phyloP scores from a whole-genome alignment of 2,797 vertebrate species.

The Cossypha heuglini region DNA sequence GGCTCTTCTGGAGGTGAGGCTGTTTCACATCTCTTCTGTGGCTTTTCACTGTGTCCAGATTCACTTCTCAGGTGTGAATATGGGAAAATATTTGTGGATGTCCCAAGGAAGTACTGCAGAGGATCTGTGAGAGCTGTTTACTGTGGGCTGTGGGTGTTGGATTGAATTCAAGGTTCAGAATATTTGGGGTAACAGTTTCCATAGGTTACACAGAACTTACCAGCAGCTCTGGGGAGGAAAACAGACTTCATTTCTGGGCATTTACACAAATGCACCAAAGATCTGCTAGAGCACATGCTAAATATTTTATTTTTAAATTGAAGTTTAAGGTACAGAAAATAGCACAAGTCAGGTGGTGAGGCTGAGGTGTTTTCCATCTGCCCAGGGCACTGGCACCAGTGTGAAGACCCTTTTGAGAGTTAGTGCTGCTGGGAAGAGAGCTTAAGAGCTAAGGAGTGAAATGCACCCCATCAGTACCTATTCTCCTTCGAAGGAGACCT shows the following conservation, averaged over 20 bases:
- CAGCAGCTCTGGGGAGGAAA: not conserved
- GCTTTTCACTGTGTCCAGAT: not conserved
- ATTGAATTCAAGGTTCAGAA: not conserved
- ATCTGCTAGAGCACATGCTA: not conserved
- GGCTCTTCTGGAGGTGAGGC: conserved; percentile 82
- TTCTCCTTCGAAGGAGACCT: not conserved
- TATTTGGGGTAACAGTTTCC: not conserved
- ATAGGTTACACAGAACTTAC: fast-evolving
- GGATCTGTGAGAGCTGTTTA: not conserved
- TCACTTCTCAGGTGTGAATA: not conserved
- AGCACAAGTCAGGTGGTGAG: not conserved
- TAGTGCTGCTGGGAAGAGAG: fast-evolving
- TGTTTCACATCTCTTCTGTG: not conserved
- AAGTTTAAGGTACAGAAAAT: not conserved
- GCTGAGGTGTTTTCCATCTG: not conserved
- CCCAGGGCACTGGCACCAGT: fast-evolving
- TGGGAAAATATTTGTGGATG: fast-evolving
- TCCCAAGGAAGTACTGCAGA: too few relatives aligned
- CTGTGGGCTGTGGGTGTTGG: not conserved
- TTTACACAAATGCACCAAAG: not conserved
- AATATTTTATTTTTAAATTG: not conserved
- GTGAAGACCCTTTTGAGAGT: not conserved
- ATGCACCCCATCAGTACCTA: fast-evolving
- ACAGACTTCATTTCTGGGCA: not conserved
- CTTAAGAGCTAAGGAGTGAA: not conserved